Base-by-base conservation (phyloP, 1,140 invertebrate genomes). In the Octopus sinensis region DNA sequence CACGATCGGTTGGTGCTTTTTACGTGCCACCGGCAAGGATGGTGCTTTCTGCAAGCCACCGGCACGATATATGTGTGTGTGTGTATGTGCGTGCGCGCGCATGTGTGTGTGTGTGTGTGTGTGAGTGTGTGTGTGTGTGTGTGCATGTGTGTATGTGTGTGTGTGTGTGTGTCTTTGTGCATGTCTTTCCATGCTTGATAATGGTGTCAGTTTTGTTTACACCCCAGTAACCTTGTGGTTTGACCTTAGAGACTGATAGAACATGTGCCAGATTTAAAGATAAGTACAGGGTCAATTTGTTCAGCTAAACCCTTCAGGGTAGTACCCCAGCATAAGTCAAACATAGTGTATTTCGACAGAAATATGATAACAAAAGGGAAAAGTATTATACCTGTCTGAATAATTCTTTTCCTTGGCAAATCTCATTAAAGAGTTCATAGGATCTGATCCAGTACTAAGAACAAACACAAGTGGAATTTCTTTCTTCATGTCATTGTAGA, bases 341-440 rank as follows among this genome's bases (percentile, higher is more conserved):
- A 43, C 1, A 0, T 43, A 43, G 30, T 43, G 30, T 43, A 43
- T 43, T 43, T 43, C 30, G 30, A 43, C 30, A 43, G 30, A 43
- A 43, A 43, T 43, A 43, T 43, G 3, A 3, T 62, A 12, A 53
- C 4, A 77, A 54, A 56, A 78, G 62, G 52, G 4, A 0, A 56
- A 52, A 78, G 73, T 53, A 62, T 84, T 82, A 82, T 85, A 89
- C 89, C 87, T 91, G 79, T 91, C 88, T 23, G 86, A 83, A 83
- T 86, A 89, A 17, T 86, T 86, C 79, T 83, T 90, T 91, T 92
- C 82, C 92, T 93, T n/a, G 93, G 93, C 56, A 94, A 96, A 89
- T 94, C 95, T 84, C 92, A 92, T 87, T 93, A 97, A 88, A 93
- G 95, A 87, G 54, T 88, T 88, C 91, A 91, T 91, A 54, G 91